Evolutionary conservation across 1,140 invertebrate genomes (phyloP).

Genomic region (Akabosia matsudoensis): DNA sequence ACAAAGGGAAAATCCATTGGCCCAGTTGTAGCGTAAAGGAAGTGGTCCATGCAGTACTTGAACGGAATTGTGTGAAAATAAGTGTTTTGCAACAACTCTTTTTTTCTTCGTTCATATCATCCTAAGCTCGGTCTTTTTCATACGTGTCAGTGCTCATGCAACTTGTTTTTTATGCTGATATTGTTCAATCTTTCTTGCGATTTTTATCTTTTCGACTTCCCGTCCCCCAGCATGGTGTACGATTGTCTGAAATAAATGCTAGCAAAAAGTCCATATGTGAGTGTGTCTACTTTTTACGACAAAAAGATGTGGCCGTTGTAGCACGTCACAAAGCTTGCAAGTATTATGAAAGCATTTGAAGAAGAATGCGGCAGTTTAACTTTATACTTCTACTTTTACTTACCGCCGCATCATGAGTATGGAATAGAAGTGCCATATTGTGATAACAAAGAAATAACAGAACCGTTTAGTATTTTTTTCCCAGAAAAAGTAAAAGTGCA

Average conservation of each 20-base stretch:
- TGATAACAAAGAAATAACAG: background rate
- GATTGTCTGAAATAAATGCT: too few relatives aligned
- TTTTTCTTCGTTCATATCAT: background rate
- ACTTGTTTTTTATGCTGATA: background rate
- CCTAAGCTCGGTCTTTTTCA: background rate
- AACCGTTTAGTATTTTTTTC: background rate
- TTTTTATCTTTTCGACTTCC: background rate
- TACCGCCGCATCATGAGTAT: background rate
- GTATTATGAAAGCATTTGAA: background rate
- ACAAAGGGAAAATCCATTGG: too few relatives aligned
- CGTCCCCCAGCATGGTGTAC: background rate
- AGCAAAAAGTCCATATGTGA: too few relatives aligned
- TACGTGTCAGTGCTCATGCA: background rate
- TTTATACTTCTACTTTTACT: background rate
- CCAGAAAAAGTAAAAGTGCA: background rate
- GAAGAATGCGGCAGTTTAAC: background rate
- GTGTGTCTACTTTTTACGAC: too few relatives aligned
- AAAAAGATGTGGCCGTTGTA: too few relatives aligned
- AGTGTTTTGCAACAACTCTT: background rate
- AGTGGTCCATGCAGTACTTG: too few relatives aligned
- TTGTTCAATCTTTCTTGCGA: background rate
- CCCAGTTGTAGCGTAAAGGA: too few relatives aligned
- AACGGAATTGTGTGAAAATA: slow-evolving; percentile 12
- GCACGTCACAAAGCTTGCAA: background rate
- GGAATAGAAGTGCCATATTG: background rate